Evolutionary conservation across 2,888 invertebrate genomes (phyloP), one percentile per base, ranked within the genome.

Genomic region (Chalcosyrphus nemorum): DNA sequence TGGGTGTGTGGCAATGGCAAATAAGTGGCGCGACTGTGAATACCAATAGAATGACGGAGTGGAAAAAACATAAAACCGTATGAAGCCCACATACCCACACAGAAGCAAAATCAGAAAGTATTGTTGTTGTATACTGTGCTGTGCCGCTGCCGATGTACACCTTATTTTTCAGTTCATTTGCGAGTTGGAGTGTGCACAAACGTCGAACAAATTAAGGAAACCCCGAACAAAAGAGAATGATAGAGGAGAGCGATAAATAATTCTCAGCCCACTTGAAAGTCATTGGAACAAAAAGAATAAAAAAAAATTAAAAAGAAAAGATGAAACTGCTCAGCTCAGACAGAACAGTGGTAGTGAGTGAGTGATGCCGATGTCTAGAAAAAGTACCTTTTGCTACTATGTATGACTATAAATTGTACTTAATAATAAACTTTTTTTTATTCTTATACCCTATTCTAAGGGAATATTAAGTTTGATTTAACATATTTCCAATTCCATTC

Each of bases 141-240:
- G 43, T 70, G 52, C 17, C 47, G n/a, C n/a, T n/a, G n/a, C n/a
- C n/a, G n/a, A 50, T 35, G 47, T 35, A 24, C 74, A 65, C 56
- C 54, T 75, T 65, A 52, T 38, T 75, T 66, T 50, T 66, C 19
- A 29, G 47, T 72, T 72, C 41, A 61, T 72, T 66, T 68, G 61
- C 5, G 47, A n/a, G 54, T 54, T 45, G 61, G 47, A 66, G 32
- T 59, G 56, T 56, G 45, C 11, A 27, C 11, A 27, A 66, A 65
- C 29, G 45, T 47, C 17, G 17, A 65, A 57, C 27, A 59, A 71
- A 71, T 77, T 72, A 72, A 82, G 81, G 81, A 82, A 82, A 82
- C 77, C 76, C 77, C 81, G 81, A 77, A n/a, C 81, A 82, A 77
- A 77, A 61, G 59, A 41, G 66, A 82, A 77, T 54, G 41, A n/a